Percentiles rank a stretch among this genome's conserved stretches.
These are phyloP conservation scores for Coptodon bakossiorum DNA, from an alignment of 2,113 vertebrate species.

Conservation along the genomic window DNA sequence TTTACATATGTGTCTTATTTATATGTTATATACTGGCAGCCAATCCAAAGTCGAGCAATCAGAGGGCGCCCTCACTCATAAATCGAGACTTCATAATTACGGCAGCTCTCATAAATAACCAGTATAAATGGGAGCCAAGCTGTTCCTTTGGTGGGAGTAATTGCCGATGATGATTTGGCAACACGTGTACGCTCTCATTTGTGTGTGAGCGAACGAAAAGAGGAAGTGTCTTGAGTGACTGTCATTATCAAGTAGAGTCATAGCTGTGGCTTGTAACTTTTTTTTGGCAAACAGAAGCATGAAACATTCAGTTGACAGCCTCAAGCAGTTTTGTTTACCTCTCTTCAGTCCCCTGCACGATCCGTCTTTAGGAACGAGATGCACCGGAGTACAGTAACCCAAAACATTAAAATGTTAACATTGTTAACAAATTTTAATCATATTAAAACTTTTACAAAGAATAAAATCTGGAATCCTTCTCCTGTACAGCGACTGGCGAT, in stretches of 20 bases:
- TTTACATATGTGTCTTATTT: background rate
- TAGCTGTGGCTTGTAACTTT: background rate
- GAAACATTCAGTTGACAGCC: background rate
- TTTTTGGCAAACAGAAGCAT: constrained; percentile 1
- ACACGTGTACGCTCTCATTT: background rate
- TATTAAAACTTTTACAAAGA: constrained; percentile 41
- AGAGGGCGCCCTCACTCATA: background rate
- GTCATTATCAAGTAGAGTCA: background rate
- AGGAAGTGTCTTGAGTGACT: background rate
- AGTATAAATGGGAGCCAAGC: background rate
- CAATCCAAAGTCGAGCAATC: background rate
- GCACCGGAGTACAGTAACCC: constrained; percentile 17
- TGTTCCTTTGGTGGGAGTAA: background rate
- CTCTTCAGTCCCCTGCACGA: background rate
- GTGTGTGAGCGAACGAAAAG: background rate
- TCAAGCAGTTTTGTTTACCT: background rate
- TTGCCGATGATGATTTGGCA: background rate
- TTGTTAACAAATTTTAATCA: constrained; percentile 50
- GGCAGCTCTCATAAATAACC: constrained; percentile 1
- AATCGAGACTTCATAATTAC: background rate
- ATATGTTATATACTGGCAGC: background rate
- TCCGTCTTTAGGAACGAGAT: background rate
- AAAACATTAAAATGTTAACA: constrained; percentile 38
- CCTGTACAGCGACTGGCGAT: constrained; percentile 24
- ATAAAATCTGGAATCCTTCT: constrained; percentile 50